Percentiles rank a stretch among this genome's conserved stretches.
phyloP scores from a whole-genome alignment of 1,140 invertebrate genomes.

The Arctopsyche grandis region DNA sequence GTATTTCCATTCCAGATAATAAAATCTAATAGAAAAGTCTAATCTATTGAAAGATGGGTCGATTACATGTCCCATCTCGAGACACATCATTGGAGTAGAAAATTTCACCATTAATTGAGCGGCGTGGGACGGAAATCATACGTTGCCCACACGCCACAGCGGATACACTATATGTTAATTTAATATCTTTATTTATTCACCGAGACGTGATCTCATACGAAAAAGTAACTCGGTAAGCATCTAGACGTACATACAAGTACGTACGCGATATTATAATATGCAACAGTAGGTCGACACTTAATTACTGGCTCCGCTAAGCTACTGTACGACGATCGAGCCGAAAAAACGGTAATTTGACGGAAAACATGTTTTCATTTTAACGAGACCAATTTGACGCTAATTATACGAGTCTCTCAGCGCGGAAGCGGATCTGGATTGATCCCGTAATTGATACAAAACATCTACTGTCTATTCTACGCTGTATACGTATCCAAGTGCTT shows the following conservation, averaged over 20 bases:
- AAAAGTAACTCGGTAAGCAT: background rate
- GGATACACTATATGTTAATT: slow-evolving; percentile 3
- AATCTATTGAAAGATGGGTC: too few species aligned
- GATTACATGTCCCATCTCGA: too few species aligned
- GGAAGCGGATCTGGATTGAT: background rate
- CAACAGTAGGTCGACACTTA: too few species aligned
- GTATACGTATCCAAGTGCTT: background rate
- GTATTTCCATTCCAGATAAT: too few species aligned
- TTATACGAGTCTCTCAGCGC: slow-evolving; percentile 1
- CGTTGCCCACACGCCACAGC: slow-evolving; percentile 3
- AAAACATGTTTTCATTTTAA: slow-evolving; percentile 20
- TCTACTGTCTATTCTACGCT: background rate
- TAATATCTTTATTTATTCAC: slow-evolving; percentile 11
- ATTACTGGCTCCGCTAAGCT: too few species aligned
- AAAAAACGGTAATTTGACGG: slow-evolving; percentile 9
- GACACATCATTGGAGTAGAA: background rate
- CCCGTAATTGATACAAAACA: slow-evolving; percentile 9
- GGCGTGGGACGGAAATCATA: slow-evolving; percentile 5
- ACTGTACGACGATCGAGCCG: background rate
- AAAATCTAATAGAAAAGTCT: too few species aligned
- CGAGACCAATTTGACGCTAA: slow-evolving; percentile 18
- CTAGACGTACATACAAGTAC: background rate
- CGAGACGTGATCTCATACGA: background rate
- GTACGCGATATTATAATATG: background rate
- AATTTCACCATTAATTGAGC: background rate